Conservation (phyloP, 1,140 invertebrate species). For the Phortica variegata region DNA sequence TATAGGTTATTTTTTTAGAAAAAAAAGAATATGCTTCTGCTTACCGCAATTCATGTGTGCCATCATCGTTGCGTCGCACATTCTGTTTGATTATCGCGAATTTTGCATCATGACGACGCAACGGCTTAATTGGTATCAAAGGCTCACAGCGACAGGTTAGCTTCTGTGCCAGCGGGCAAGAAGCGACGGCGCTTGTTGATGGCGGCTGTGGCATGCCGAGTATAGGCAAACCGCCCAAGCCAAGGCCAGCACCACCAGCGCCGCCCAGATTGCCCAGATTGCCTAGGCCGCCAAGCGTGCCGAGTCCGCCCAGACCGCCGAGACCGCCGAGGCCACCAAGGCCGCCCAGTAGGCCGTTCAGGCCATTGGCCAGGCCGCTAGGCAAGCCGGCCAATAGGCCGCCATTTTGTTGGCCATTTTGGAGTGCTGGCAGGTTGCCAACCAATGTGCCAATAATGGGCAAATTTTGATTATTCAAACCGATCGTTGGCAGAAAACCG, state of each 20-base stretch:
- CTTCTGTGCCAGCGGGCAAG: constrained; percentile 33
- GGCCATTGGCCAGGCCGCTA: background rate
- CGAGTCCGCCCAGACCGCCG: constrained; percentile 25
- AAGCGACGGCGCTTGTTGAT: background rate
- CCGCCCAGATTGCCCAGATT: constrained; percentile 15
- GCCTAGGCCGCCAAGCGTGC: constrained; percentile 28
- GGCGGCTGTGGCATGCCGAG: constrained; percentile 6
- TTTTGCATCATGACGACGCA: constrained; percentile 9
- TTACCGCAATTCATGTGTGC: constrained; percentile 32
- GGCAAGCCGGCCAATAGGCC: constrained; percentile 18
- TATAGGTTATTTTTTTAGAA: background rate
- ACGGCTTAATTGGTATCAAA: constrained; percentile 18
- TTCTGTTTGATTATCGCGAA: constrained; percentile 30
- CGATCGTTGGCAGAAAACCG: constrained; percentile 27
- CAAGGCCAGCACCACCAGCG: constrained; percentile 2
- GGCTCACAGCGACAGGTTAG: constrained; percentile 43
- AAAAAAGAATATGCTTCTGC: too few species aligned
- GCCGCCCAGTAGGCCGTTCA: constrained; percentile 13
- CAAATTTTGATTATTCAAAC: constrained; percentile 25
- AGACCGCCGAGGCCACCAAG: constrained; percentile 27
- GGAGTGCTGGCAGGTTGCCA: constrained; percentile 20
- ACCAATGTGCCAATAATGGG: constrained; percentile 37
- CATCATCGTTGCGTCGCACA: constrained; percentile 29
- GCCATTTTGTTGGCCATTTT: constrained; percentile 15
- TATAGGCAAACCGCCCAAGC: background rate